These are phyloP conservation scores for Microctonus brassicae DNA, from an alignment of 2,888 invertebrate species.

Conservation along the genomic window DNA sequence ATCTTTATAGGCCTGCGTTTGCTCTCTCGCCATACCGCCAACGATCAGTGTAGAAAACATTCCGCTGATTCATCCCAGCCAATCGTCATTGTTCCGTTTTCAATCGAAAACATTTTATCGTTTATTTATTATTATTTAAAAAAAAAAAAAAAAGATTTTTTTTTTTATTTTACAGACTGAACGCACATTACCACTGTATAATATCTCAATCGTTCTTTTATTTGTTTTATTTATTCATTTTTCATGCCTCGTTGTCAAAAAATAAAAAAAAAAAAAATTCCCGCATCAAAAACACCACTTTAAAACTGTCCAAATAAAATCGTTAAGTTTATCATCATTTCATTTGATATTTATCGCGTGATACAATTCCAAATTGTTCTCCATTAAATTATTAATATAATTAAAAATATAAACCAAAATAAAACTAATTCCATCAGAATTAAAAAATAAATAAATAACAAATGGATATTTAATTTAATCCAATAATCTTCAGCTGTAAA, in stretches of 20 bases:
- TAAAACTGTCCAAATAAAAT: not conserved
- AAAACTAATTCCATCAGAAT: too few species aligned
- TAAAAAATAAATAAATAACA: too few species aligned
- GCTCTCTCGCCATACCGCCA: not conserved
- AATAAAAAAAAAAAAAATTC: not conserved
- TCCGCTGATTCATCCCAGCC: constrained; percentile 18
- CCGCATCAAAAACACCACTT: not conserved
- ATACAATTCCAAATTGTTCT: too few species aligned
- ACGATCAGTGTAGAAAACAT: constrained; percentile 7
- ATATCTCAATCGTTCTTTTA: not conserved
- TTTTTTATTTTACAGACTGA: constrained; percentile 32
- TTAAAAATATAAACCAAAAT: too few species aligned
- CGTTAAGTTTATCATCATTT: not conserved
- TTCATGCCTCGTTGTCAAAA: not conserved
- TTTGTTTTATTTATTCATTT: not conserved
- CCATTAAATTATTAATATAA: too few species aligned
- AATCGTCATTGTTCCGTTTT: constrained; percentile 15
- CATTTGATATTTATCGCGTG: not conserved
- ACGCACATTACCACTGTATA: not conserved
- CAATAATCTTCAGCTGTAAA: not conserved
- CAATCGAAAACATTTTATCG: constrained; percentile 19
- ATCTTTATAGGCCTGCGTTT: constrained; percentile 19
- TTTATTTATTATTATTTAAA: constrained; percentile 40
- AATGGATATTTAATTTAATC: not conserved
- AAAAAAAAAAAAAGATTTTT: too few species aligned